Evolutionary conservation across 2,888 invertebrate species (phyloP).

Genomic region (Actias luna): DNA sequence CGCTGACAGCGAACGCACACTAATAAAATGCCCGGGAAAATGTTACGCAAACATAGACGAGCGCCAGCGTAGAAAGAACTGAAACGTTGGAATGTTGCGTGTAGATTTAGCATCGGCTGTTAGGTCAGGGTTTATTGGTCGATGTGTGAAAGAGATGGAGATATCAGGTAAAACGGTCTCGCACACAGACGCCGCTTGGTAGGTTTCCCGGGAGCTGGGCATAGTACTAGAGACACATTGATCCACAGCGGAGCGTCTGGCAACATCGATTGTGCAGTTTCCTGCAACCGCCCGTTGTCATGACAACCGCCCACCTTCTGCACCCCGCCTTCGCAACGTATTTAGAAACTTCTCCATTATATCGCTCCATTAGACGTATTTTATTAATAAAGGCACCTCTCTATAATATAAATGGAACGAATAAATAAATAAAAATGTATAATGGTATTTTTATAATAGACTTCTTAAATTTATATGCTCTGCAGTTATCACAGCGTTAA

Average conservation of each 20-base stretch:
- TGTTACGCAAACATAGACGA: slow-evolving; percentile 46
- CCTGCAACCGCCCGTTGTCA: slow-evolving; percentile 74
- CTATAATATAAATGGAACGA: not conserved
- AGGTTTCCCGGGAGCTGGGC: slow-evolving; percentile 74
- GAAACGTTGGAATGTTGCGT: slow-evolving; percentile 33
- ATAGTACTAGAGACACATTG: slow-evolving; percentile 83
- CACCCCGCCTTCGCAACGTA: slow-evolving; percentile 55
- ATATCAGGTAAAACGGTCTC: slow-evolving; percentile 34
- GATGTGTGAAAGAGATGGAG: slow-evolving; percentile 40
- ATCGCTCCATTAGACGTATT: slow-evolving; percentile 57
- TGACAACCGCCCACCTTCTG: slow-evolving; percentile 69
- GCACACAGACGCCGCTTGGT: slow-evolving; percentile 52
- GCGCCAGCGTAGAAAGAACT: slow-evolving; percentile 44
- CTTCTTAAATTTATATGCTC: too few relatives aligned
- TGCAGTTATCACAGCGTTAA: too few relatives aligned
- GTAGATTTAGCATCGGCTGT: slow-evolving; percentile 24
- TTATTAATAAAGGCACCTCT: not conserved
- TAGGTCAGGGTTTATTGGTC: slow-evolving; percentile 45
- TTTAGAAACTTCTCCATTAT: slow-evolving; percentile 58
- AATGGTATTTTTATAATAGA: not conserved
- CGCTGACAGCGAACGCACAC: slow-evolving; percentile 56
- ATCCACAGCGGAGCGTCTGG: slow-evolving; percentile 78
- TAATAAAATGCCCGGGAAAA: slow-evolving; percentile 57
- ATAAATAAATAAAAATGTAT: not conserved
- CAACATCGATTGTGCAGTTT: slow-evolving; percentile 81